These are phyloP conservation scores for Epinephelus awoara DNA, from an alignment of 2,797 vertebrate genomes.

Conservation along the genomic window DNA sequence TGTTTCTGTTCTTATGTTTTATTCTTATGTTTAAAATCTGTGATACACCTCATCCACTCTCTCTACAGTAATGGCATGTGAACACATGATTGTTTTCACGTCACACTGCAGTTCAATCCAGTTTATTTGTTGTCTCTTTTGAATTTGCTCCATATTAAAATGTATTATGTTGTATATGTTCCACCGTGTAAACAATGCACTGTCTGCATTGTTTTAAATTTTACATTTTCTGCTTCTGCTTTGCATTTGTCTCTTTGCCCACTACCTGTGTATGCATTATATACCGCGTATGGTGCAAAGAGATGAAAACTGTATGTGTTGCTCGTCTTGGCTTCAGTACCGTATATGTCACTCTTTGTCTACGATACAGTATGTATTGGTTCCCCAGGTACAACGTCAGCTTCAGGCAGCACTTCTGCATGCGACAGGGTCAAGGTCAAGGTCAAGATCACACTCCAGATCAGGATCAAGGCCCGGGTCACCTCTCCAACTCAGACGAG, in stretches of 20 bases:
- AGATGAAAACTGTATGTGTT: constrained; percentile 64
- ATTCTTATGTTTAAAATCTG: constrained; percentile 3
- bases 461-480: constrained; percentile 48
- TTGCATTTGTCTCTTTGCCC: constrained; percentile 71
- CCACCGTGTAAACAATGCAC: constrained; percentile 59
- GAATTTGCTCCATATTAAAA: constrained; percentile 28
- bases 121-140: neutral
- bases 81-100: neutral
- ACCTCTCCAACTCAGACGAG: constrained; percentile 82
- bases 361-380: constrained; percentile 83
- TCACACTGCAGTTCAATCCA: neutral
- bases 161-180: constrained; percentile 26
- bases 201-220: constrained; percentile 62
- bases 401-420: constrained; percentile 92
- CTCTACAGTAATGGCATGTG: constrained; percentile 4
- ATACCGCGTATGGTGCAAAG: constrained; percentile 54
- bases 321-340: constrained; percentile 73
- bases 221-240: constrained; percentile 65
- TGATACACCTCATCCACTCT: constrained; percentile 14
- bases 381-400: constrained; percentile 96
- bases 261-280: constrained; percentile 12
- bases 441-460: constrained; percentile 41
- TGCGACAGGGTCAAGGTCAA: constrained; percentile 90
- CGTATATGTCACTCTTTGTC: constrained; percentile 78
- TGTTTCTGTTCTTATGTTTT: constrained; percentile 20